Evolutionary conservation across 1,140 invertebrate species (phyloP), one percentile per base, ranked within the genome.

Genomic region (Pseudobourletiella spinata): DNA sequence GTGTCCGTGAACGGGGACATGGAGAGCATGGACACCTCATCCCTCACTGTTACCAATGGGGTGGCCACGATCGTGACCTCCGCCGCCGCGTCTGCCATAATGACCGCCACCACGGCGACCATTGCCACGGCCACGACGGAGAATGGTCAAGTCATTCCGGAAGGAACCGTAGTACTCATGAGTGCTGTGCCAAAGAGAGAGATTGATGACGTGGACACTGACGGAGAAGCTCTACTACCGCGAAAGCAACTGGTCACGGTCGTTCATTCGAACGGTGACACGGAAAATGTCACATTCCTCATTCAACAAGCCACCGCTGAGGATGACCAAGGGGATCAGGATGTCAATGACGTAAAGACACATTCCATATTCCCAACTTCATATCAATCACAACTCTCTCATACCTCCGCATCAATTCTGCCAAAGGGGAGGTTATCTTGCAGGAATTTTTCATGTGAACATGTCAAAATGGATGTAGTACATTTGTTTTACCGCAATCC

Each of bases 231-330:
- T 51, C 66, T 79, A 2, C 73, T 71, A 42, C 73, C 76, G 14
- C 73, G 79, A 70, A 79, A 79, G 71, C 70, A 77, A 65, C 72
- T 76, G 68, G 81, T 82, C 18, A 74, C 76, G 3, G 82, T 83
- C 68, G 80, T 82, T 15, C 75, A 82, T 50, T 74, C 76, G 61
- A 75, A 76, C 30, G 78, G 79, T 22, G 77, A 80, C 15, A 74
- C 71, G 48, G 76, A 68, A 63, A 61, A 64, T 56, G 63, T 68
- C 28, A 80, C 65, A 77, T 82, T 77, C 75, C 79, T 79, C 15
- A 71, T 72, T 32, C 70, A 69, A 22, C 65, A 69, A 57, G 65
- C 59, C 29, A 64, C 64, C 24, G 66, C 59, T 16, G 43, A 67
- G 20, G 67, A 71, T 20, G 56, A 64, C 22, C 30, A 63, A 14